Percentiles rank a stretch among this genome's conserved stretches.
phyloP scores from a whole-genome alignment of 2,797 vertebrate genomes.

The Holocentrus rufus region DNA sequence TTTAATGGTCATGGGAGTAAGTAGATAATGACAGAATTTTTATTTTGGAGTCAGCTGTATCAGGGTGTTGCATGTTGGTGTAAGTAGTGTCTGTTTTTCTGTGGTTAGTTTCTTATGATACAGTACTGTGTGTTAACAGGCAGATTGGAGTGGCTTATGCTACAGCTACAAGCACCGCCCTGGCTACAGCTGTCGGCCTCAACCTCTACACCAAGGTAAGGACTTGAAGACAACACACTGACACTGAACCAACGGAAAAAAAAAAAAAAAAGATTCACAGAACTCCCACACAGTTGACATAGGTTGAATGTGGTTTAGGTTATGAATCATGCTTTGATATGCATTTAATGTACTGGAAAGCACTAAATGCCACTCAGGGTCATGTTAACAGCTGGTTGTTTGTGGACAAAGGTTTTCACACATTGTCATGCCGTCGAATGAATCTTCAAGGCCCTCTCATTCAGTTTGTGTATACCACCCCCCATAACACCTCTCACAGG shows the following conservation, averaged over 20 bases:
- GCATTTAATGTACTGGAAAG: slow-evolving; percentile 43
- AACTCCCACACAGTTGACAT: slow-evolving; percentile 47
- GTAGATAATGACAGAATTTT: no score
- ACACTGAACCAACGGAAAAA: slow-evolving; percentile 62
- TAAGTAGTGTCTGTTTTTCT: no score
- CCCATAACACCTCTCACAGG: no score
- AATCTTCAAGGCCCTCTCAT: slow-evolving; percentile 9
- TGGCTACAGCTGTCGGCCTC: slow-evolving; percentile 25
- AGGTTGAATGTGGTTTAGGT: slow-evolving; percentile 48
- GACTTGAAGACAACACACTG: slow-evolving; percentile 26
- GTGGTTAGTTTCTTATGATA: neutral
- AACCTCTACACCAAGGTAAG: slow-evolving; percentile 53
- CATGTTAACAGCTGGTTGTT: slow-evolving; percentile 58
- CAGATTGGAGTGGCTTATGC: neutral
- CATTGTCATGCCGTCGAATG: slow-evolving; percentile 38
- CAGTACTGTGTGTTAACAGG: neutral
- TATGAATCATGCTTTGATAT: slow-evolving; percentile 60
- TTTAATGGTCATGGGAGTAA: no score
- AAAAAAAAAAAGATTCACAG: slow-evolving; percentile 57
- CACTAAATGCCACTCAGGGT: slow-evolving; percentile 72
- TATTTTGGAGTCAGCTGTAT: no score
- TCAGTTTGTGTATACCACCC: neutral
- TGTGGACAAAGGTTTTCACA: slow-evolving; percentile 23
- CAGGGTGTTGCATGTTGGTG: no score
- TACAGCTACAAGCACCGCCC: slow-evolving; percentile 2